Evolutionary conservation across 2,797 vertebrate species (phyloP).

Genomic region (Schizothorax lantsangensis): DNA sequence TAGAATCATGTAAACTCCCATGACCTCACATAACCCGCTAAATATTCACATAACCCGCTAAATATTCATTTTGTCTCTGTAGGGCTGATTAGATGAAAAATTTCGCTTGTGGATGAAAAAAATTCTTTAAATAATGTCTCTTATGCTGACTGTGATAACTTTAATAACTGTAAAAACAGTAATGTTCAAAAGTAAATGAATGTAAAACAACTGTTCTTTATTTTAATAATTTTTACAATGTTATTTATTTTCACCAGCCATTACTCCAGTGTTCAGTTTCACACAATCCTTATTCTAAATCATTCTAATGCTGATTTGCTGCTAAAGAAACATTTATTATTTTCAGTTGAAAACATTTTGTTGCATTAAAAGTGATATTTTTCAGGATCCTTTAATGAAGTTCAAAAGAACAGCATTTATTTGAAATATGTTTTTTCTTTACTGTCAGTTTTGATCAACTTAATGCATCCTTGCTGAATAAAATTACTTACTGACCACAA

Average conservation of each 20-base stretch:
- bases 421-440: not conserved
- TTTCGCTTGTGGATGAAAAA: not conserved
- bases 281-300: not conserved
- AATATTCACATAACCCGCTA: not conserved
- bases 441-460: not conserved
- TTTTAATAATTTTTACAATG: not conserved
- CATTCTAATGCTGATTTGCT: not conserved
- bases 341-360: not conserved
- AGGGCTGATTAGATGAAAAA: slow-evolving; percentile 20
- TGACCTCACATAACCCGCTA: not conserved
- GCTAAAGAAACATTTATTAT: not conserved
- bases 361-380: not conserved
- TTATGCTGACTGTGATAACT: slow-evolving; percentile 22
- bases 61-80: slow-evolving; percentile 19
- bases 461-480: not conserved
- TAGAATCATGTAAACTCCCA: not conserved
- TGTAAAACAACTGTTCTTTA: not conserved
- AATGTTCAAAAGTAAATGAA: too few relatives aligned
- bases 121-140: too few relatives aligned
- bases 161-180: not conserved
- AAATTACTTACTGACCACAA: not conserved
- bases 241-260: not conserved
- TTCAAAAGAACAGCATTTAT: not conserved
- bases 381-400: not conserved
- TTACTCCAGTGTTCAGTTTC: not conserved